Evolutionary conservation across 2,797 vertebrate species (phyloP), one percentile per base, ranked within the genome.

Genomic region (Hippocampus kuda): DNA sequence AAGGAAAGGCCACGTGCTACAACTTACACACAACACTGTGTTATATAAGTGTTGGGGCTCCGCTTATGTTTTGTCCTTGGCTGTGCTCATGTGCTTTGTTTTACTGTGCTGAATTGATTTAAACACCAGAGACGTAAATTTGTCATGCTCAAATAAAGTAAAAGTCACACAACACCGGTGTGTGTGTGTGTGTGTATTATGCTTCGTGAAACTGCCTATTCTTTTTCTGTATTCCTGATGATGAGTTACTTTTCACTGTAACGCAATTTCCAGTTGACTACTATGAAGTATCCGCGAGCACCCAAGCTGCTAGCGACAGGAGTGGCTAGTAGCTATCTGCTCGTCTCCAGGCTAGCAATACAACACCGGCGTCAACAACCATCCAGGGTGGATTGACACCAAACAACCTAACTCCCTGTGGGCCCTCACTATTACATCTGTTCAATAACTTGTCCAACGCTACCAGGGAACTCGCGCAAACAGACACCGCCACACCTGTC

Each of bases 31-130:
- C 66, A 75, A 70, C 68, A 68, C 72, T 51, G 13, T 18, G 2
- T 87, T 85, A 84, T 49, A 57, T 84, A 87, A 88, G 73, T 73
- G 62, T 72, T 75, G 75, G 62, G 74, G 64, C 70, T 77, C 75
- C 74, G 81, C 79, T 80, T 83, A 76, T 79, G 68, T 67, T 64
- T 5, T 67, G 72, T 64, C 78, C 71, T 70, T 4, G 3, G 69
- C 74, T 69, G 49, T 54, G 59, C 22, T 15, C 12, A 22, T 34
- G 46, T 51, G 9, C 53, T 73, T 70, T 66, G 26, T 69, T 11
- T 59, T 49, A 68, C 54, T 70, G 24, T n/a, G 30, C 41, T 24
- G 42, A 30, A 11, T 66, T 38, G 73, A 34, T 66, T 67, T 51
- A 24, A 22, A 18, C 78, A 86, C 69, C 62, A 81, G 74, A 83